Percentiles rank a stretch among this genome's conserved stretches.
These are phyloP conservation scores for Pseudococcus viburni DNA, from an alignment of 2,888 invertebrate species.

Conservation along the genomic window DNA sequence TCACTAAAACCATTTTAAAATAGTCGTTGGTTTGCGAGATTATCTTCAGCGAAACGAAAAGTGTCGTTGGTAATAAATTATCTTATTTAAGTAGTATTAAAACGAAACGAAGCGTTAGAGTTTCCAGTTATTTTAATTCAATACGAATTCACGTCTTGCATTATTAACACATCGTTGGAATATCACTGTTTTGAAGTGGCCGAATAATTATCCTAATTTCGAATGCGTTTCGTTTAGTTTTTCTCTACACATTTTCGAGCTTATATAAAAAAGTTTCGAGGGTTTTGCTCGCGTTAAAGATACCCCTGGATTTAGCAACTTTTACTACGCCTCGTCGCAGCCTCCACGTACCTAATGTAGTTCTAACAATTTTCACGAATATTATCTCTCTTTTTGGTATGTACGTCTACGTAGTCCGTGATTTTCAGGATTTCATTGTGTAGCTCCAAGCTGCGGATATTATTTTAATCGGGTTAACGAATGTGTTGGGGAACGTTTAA, in stretches of 20 bases:
- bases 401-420: neutral
- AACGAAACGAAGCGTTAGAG: conserved; percentile 42
- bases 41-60: conserved; percentile 40
- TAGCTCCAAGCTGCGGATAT: neutral
- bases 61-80: conserved; percentile 44
- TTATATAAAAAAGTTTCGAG: neutral
- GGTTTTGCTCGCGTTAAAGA: neutral
- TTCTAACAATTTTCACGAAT: conserved; percentile 18
- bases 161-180: conserved; percentile 47
- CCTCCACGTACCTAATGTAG: neutral
- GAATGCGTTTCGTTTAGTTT: conserved; percentile 14
- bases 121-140: conserved; percentile 55
- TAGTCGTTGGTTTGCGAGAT: conserved; percentile 42
- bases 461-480: neutral
- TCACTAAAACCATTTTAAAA: conserved; percentile 31
- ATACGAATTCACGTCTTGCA: conserved; percentile 48
- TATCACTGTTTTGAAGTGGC: neutral
- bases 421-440: neutral
- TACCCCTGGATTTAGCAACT: neutral
- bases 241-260: neutral
- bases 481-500: neutral
- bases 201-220: conserved; percentile 35
- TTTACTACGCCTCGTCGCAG: neutral
- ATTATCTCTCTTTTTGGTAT: neutral
- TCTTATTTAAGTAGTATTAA: conserved; percentile 45